Evolutionary conservation across 2,797 vertebrate genomes (phyloP).

Genomic region (Sciurus vulgaris): DNA sequence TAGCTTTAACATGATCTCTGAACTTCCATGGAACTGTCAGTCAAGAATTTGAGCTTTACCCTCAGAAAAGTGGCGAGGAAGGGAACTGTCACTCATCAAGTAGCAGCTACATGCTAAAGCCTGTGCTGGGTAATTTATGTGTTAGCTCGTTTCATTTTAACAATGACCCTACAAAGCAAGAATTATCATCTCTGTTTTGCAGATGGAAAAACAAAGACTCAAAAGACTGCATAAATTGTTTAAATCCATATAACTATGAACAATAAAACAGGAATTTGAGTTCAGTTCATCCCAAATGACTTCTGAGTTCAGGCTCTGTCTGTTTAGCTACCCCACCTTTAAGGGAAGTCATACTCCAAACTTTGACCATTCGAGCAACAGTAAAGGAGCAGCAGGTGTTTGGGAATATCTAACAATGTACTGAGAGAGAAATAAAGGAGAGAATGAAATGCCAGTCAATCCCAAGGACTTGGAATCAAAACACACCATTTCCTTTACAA

Average conservation of each 20-base stretch:
- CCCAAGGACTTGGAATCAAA: not conserved
- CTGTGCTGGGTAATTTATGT: not conserved
- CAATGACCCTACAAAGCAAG: not conserved
- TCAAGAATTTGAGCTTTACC: not conserved
- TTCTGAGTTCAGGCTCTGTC: not conserved
- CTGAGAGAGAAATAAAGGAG: not conserved
- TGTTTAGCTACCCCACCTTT: not conserved
- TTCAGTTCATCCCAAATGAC: not conserved
- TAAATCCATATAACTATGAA: not conserved
- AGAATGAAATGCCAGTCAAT: not conserved
- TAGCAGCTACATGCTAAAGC: not conserved
- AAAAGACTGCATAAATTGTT: not conserved
- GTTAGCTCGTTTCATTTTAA: not conserved
- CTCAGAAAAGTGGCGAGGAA: not conserved
- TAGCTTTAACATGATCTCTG: not conserved
- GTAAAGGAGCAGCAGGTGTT: not conserved
- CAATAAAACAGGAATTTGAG: not conserved
- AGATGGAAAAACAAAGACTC: conserved; percentile 59
- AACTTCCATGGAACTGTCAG: not conserved
- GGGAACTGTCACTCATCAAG: not conserved
- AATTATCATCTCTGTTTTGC: accelerated
- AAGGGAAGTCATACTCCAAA: not conserved
- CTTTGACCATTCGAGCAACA: not conserved
- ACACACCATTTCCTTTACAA: not conserved
- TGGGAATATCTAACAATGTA: not conserved